These are phyloP conservation scores for Mnemiopsis leidyi DNA, from an alignment of 37 sponge, comb jelly and placozoan species.

Conservation along the genomic window DNA sequence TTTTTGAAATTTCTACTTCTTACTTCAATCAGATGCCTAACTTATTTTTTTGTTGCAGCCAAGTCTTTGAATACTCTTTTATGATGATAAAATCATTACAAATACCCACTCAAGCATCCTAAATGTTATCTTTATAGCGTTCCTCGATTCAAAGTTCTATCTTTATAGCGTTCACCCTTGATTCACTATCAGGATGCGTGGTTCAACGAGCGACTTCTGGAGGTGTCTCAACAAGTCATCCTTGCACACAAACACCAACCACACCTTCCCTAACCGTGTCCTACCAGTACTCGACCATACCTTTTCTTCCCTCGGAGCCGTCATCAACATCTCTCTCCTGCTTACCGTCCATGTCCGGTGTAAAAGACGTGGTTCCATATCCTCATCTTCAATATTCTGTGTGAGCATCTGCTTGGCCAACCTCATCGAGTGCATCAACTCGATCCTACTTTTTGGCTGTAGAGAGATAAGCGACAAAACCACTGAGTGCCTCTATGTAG, in stretches of 20 bases:
- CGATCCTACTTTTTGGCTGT: background rate
- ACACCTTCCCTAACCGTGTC: background rate
- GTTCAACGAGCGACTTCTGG: background rate
- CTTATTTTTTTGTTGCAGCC: background rate
- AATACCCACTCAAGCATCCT: no score
- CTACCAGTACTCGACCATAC: background rate
- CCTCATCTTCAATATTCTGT: background rate
- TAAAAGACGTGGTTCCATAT: background rate
- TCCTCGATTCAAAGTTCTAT: no score
- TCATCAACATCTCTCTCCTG: background rate
- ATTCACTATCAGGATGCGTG: background rate
- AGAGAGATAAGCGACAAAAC: background rate
- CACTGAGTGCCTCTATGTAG: background rate
- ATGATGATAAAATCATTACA: background rate
- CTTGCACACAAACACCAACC: background rate
- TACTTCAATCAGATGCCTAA: no score
- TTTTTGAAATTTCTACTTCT: no score
- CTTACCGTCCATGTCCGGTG: background rate
- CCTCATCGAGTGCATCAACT: constrained; percentile 21
- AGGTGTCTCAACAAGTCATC: background rate
- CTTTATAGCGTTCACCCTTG: no score
- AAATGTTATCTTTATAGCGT: no score
- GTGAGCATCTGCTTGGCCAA: background rate
- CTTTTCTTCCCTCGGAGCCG: background rate
- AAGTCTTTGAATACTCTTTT: background rate